Conservation (phyloP, 2,113 vertebrate species). For the Siniperca knerii region DNA sequence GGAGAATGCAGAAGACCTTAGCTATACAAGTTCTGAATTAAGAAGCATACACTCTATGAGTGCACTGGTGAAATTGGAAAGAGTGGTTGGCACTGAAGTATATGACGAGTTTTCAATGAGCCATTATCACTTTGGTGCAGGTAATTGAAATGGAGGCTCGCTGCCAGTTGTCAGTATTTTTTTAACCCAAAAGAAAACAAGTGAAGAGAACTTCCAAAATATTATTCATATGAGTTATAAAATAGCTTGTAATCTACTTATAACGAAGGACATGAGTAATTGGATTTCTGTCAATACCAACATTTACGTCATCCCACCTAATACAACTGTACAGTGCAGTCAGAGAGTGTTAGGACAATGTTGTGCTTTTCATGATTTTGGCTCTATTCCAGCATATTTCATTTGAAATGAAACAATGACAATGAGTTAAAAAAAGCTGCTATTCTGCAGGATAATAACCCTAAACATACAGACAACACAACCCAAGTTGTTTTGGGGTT, state of each 20-base stretch:
- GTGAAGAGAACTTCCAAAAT: conserved; percentile 7
- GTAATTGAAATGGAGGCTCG: conserved; percentile 40
- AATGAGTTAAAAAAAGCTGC: background rate
- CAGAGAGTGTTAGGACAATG: background rate
- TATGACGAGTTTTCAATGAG: conserved; percentile 32
- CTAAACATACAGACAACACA: background rate
- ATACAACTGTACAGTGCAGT: background rate
- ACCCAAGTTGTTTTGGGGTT: background rate
- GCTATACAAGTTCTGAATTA: conserved; percentile 41
- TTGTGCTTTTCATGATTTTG: background rate
- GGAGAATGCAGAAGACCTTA: conserved; percentile 16
- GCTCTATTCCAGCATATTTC: conserved; percentile 1
- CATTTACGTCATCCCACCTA: background rate
- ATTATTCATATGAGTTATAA: conserved; percentile 2
- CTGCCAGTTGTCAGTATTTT: conserved; percentile 32
- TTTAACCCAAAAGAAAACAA: too few species aligned
- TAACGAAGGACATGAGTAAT: background rate
- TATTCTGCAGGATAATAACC: background rate
- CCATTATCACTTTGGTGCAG: conserved; percentile 29
- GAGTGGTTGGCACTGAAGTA: conserved; percentile 17
- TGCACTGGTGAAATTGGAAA: conserved; percentile 31
- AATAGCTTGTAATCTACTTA: conserved; percentile 11
- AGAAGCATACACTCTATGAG: conserved; percentile 44
- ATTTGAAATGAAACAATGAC: conserved; percentile 3
- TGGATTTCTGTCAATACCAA: background rate